Evolutionary conservation across 35 echinoderm and acorn worm genomes (phyloP), one percentile per base, ranked within the genome.

Genomic region (Apostichopus japonicus): DNA sequence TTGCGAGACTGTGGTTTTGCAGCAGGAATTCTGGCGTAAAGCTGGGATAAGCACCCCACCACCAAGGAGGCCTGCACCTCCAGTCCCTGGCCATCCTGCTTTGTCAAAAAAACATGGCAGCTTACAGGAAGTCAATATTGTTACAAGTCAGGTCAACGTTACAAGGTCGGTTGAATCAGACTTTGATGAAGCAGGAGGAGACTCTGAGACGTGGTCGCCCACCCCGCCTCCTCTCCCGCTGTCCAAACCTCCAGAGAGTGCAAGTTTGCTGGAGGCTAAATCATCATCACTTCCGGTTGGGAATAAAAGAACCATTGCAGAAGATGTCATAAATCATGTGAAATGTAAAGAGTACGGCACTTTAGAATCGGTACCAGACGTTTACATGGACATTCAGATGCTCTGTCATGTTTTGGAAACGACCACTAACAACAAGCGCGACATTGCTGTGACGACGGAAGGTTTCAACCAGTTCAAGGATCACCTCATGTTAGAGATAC

Each of bases 261-360:
- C 52, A 55, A 55, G 16, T 83, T 8, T 55, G 6, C 17, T 22
- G 2, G 56, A 58, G 13, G 27, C 81, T 53, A 84, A 58, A 54
- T 56, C 54, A 23, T 4, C 23, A 17, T 84, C 81, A 19, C 24
- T 58, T 22, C 54, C 81, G 3, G 23, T 13, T 19, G 72, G 22
- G 22, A 63, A 21, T 53, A 61, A 72, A 33, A 59, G 24, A 17
- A 58, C 23, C 5, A 53, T 67, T 9, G 23, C 61, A 33, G 70
- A 79, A 56, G 90, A 91, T 27, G 5, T 91, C 72, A 8, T 91
- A 24, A 77, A 52, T 11, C 7, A 51, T 11, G 23, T 99, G 24
- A 95, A 96, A 86, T 90, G 52, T 77, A 93, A 93, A 77, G 95
- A 99, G 24, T 99, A 99, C 84, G 5, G 11, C 24, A 90, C 93